These are phyloP conservation scores for Clangula hyemalis DNA, from an alignment of 2,797 vertebrate genomes.

Conservation along the genomic window DNA sequence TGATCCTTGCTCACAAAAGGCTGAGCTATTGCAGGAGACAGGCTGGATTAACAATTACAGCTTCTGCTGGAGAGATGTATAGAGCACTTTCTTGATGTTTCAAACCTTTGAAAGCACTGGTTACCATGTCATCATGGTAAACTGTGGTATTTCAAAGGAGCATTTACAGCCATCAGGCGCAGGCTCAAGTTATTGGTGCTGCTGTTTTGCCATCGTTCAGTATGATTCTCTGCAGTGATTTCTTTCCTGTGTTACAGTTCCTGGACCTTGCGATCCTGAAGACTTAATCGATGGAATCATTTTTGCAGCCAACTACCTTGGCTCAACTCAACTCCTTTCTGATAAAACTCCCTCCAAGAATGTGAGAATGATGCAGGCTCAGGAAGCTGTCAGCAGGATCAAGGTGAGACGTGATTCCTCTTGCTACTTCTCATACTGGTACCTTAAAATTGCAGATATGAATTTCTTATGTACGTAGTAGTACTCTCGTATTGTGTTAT, in stretches of 20 bases:
- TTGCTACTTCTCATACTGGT: background rate
- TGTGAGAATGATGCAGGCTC: constrained; percentile 97
- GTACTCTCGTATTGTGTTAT: background rate
- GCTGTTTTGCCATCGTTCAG: background rate
- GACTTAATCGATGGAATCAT: constrained; percentile 98
- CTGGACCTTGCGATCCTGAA: constrained; percentile 96
- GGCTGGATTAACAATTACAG: background rate
- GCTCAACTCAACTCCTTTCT: constrained; percentile 95
- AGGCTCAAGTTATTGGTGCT: background rate
- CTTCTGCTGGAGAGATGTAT: background rate
- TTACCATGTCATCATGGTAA: background rate
- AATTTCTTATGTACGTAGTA: background rate
- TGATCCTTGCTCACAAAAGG: background rate
- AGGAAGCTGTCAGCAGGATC: constrained; percentile 95
- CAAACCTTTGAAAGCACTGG: background rate
- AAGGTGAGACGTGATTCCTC: constrained; percentile 84
- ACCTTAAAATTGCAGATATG: background rate
- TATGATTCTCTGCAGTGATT: constrained; percentile 3
- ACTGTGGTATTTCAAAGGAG: background rate
- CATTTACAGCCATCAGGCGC: background rate
- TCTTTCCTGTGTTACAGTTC: constrained; percentile 82
- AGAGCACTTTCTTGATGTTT: background rate
- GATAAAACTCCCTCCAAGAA: constrained; percentile 98
- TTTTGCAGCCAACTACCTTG: constrained; percentile 97
- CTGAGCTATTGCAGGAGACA: background rate